A percentile compares a stretch with the other conserved stretches of the same genome.
Conservation (phyloP, 2,113 vertebrate species). For the Syngnathus floridae region DNA sequence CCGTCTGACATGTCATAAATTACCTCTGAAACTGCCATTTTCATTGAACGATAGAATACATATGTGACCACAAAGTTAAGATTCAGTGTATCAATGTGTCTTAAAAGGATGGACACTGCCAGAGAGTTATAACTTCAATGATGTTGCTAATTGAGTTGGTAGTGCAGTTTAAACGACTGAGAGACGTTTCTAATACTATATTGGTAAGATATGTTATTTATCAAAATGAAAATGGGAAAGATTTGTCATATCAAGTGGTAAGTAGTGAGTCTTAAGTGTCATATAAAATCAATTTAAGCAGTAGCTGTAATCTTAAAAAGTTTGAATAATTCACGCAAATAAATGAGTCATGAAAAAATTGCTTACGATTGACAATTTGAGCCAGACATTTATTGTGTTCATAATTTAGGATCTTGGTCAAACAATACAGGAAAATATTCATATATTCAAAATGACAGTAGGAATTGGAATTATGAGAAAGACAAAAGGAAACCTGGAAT, state of each 20-base stretch:
- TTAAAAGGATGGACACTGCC: background rate
- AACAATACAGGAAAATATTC: background rate
- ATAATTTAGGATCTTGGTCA: background rate
- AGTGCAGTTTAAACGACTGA: background rate
- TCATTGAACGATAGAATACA: background rate
- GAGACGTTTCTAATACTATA: background rate
- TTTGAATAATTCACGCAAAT: too few species aligned
- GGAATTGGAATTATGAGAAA: background rate
- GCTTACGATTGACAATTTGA: background rate
- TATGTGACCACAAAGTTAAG: background rate
- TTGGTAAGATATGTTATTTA: background rate
- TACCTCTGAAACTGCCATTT: background rate
- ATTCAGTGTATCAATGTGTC: background rate
- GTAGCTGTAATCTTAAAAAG: background rate
- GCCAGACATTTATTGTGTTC: background rate
- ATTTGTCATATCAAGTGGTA: background rate
- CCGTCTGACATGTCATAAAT: constrained; percentile 46
- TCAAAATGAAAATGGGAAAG: background rate
- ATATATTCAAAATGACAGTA: background rate
- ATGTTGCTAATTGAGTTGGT: background rate
- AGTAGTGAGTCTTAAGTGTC: background rate
- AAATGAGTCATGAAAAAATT: background rate
- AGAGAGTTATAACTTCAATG: background rate
- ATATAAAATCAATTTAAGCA: background rate
- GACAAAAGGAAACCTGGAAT: constrained; percentile 1